Evolutionary conservation across 2,113 vertebrate genomes (phyloP), one percentile per base, ranked within the genome.

Genomic region (Acrocephalus kingi): DNA sequence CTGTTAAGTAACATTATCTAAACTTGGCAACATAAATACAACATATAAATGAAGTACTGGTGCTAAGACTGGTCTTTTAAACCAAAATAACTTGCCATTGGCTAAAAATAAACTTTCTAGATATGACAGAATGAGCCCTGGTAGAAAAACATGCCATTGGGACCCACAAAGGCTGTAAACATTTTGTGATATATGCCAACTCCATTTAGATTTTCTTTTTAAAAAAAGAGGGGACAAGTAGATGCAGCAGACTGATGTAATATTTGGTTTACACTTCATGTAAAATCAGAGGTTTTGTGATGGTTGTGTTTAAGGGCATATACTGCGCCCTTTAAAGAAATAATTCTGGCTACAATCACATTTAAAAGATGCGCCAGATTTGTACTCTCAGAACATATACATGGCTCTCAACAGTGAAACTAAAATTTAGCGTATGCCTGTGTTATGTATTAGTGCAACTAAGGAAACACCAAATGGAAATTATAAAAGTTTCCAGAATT

Each of bases 141-240:
- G 30, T 93, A 78, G 79, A 77, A 89, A 15, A 94, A 90, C 48
- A 81, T 93, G 89, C 80, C 79, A 48, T 13, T 86, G 86, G 72
- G 71, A 86, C 86, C 90, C 83, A 90, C 59, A 39, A 43, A 71
- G 64, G 48, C 90, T 93, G 64, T 72, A 89, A 93, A 78, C 52
- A 63, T 90, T 92, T 86, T 66, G 87, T 95, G 94, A 95, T 96
- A 51, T 48, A 7, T 93, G 92, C 94, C 95, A 96, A 55, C 39
- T 93, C 76, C 68, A 45, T 77, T 96, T 94, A 94, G 64, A 66
- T 94, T 93, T 88, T 59, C 22, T 85, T 76, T 62, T 52, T 7
- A 0, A 35, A 90, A 83, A 82, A 59, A 67, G 14, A 61, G 14
- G 31, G 48, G 48, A 86, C 52, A 58, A 93, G 43, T 74, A 35